Percentiles rank a stretch among this genome's conserved stretches.
These are phyloP conservation scores for Sigmodon hispidus DNA, from an alignment of 2,113 vertebrate genomes.

Conservation along the genomic window DNA sequence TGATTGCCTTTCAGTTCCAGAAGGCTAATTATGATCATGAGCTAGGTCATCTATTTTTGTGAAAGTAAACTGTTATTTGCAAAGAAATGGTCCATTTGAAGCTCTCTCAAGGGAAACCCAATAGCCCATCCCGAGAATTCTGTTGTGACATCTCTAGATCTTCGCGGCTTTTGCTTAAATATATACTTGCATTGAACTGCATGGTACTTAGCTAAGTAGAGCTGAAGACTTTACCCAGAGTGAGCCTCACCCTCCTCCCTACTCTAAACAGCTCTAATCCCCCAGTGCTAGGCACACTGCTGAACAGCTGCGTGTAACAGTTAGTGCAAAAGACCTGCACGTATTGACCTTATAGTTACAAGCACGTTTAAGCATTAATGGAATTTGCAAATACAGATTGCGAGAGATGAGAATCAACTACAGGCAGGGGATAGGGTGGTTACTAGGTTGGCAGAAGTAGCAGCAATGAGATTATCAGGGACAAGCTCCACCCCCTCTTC, in stretches of 20 bases:
- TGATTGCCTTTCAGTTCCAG: conserved; percentile 49
- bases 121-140: conserved; percentile 32
- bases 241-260: neutral
- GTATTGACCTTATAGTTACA: neutral
- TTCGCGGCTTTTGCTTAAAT: conserved; percentile 46
- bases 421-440: neutral
- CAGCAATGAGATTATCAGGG: neutral
- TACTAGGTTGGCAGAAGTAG: neutral
- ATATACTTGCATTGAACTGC: neutral
- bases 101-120: conserved; percentile 49
- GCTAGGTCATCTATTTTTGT: conserved; percentile 71
- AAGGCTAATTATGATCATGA: conserved; percentile 67
- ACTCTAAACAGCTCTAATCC: neutral
- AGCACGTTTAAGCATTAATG: neutral
- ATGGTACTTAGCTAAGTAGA: neutral
- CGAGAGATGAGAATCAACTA: neutral
- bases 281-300: neutral
- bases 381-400: neutral
- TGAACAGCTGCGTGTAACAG: neutral
- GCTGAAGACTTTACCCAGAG: neutral
- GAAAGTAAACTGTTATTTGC: conserved; percentile 71
- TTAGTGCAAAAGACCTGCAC: neutral
- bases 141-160: conserved; percentile 37
- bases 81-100: conserved; percentile 64
- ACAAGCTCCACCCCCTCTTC: neutral